Evolutionary conservation across 2,888 invertebrate species (phyloP), one percentile per base, ranked within the genome.

Genomic region (Brachyptera risi): DNA sequence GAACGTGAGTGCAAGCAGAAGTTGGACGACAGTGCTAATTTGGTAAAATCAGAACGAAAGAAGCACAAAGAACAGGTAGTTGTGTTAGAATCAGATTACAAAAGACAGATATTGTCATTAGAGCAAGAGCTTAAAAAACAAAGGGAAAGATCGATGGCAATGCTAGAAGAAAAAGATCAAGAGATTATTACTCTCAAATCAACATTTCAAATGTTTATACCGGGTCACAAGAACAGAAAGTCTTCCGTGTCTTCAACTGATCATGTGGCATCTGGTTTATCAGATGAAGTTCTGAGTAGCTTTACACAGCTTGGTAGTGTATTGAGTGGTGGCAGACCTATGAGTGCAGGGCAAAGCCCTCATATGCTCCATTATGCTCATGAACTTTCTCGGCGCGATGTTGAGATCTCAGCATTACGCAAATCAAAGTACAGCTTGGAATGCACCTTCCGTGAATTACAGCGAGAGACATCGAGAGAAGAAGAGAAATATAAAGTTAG

Each of bases 331-430:
- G 26, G 51, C 35, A 56, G 58, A 27, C 37, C 57, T 35, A 56
- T 31, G 35, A 51, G 57, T 2, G 40, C 40, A 23, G 61, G 67
- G 49, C 66, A 86, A 31, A 86, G 85, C 67, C 85, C 87, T 37
- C 87, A 87, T 65, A 85, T 92, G 80, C 72, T 92, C 37, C 90
- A 92, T 75, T 92, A 90, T 70, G 87, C 86, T 57, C 89, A 92
- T 73, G 92, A 92, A 76, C 74, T 90, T 67, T 88, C 92, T 0
- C 75, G 91, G 7, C 86, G 86, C 69, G 90, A 92, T 65, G 84
- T 90, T 24, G 91, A 92, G 72, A 85, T 92, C 40, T 79, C 85
- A 0, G 79, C 81, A 59, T 78, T 91, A 23, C 79, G 92, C 64
- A 87, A 85, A 67, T 83, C 86, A 51, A 88, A 90, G 68, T 83